Evolutionary conservation across 2,113 vertebrate species (phyloP).

Genomic region (Hippocampus guttulatus): DNA sequence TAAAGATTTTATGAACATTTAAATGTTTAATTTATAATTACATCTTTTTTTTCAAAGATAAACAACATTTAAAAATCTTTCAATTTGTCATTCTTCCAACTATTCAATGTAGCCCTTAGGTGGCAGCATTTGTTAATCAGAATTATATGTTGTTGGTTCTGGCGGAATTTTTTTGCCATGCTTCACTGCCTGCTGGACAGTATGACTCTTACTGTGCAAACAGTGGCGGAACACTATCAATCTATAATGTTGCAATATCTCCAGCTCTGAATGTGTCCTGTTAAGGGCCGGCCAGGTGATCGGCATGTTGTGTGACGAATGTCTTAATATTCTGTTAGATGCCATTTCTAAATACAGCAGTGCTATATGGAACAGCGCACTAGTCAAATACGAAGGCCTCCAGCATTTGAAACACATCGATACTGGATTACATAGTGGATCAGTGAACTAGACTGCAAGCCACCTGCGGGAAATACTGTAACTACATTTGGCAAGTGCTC

Average conservation of each 20-base stretch:
- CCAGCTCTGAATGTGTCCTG: too few species aligned
- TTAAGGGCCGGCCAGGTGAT: not conserved
- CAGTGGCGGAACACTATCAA: not conserved
- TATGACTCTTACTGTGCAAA: not conserved
- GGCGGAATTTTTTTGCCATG: not conserved
- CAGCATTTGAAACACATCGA: not conserved
- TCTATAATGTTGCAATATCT: not conserved
- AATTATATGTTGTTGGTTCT: not conserved
- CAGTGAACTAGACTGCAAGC: not conserved
- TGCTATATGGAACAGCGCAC: too few species aligned
- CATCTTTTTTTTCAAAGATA: too few species aligned
- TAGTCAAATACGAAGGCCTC: too few species aligned
- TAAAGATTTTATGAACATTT: too few species aligned
- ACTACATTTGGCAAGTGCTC: not conserved
- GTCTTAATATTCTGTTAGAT: too few species aligned
- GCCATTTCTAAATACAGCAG: too few species aligned
- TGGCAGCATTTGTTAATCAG: constrained; percentile 22
- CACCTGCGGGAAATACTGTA: not conserved
- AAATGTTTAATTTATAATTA: too few species aligned
- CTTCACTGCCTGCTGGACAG: not conserved
- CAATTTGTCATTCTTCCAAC: not conserved
- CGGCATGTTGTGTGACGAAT: not conserved
- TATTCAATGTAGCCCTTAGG: constrained; percentile 28
- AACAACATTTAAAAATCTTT: not conserved
- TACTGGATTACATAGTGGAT: not conserved